These are phyloP conservation scores for Pseudolycoriella hygida DNA, from an alignment of 2,888 invertebrate genomes.

Conservation along the genomic window DNA sequence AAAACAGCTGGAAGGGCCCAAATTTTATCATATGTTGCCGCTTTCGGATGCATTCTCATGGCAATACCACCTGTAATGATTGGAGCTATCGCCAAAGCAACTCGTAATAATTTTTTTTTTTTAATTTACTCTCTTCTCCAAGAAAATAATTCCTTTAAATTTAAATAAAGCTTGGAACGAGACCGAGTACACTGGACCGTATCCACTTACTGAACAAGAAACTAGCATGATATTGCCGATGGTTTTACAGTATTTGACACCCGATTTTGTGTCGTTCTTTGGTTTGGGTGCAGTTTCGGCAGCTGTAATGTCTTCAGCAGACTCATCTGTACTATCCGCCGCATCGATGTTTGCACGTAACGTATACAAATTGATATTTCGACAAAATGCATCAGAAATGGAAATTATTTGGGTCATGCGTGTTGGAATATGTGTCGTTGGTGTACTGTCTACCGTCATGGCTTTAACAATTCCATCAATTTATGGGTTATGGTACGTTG, in stretches of 20 bases:
- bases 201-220: conserved; percentile 55
- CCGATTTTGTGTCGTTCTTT: conserved; percentile 90
- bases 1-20: conserved; percentile 89
- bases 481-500: conserved; percentile 83
- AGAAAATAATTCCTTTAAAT: neutral
- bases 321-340: conserved; percentile 94
- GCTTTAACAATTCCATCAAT: conserved; percentile 94
- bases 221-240: conserved; percentile 92
- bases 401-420: conserved; percentile 97
- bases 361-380: conserved; percentile 92
- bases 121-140: neutral
- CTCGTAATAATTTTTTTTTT: conserved; percentile 41
- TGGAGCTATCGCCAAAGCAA: conserved; percentile 90
- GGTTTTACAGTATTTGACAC: conserved; percentile 92
- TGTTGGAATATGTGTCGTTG: conserved; percentile 77
- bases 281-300: conserved; percentile 97
- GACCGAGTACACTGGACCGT: conserved; percentile 65
- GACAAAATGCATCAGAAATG: conserved; percentile 91
- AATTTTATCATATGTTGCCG: conserved; percentile 88
- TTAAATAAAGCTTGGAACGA: conserved; percentile 99
- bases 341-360: conserved; percentile 99
- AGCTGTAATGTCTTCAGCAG: conserved; percentile 98
- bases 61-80: conserved; percentile 93
- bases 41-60: conserved; percentile 89
- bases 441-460: conserved; percentile 83